Base-by-base conservation (phyloP, 2,113 vertebrate species). In the Oncorhynchus masou region DNA sequence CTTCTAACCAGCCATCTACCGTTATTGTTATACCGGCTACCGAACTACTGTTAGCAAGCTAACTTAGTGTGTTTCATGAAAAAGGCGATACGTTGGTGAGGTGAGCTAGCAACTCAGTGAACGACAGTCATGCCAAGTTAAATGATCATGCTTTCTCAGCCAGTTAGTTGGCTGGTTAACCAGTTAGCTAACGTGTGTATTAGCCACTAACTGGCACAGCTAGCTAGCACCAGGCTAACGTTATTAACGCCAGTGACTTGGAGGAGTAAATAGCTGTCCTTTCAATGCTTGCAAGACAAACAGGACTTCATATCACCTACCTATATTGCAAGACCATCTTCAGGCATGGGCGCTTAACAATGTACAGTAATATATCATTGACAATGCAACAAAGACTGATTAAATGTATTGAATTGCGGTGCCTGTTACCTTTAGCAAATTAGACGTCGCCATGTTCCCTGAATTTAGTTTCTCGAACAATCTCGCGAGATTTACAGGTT, bases 381-480 rank as follows among this genome's bases (percentile, higher is more conserved):
- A 67, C 24, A 31, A 27, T 5, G 68, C n/a, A 87, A 88, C 83
- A 87, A 27, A 57, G 71, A 13, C 25, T 29, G 3, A 22, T 13
- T 13, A 7, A 25, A 29, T 68, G 70, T 12, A 85, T 80, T 84
- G 84, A 87, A 90, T 87, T 86, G 84, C 74, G 89, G 83, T 78
- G 68, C 83, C 68, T 88, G 95, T 91, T 97, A 98, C 97, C 97
- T 98, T 99, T 92, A 99, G 92, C 92, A 99, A 94, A 97, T 98
- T 95, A 94, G 97, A 96, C 94, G 95, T 94, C 97, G 97, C 97
- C 96, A 98, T 99, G 94, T 97, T 97, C 91, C 95, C 93, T 93
- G 91, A 95, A 95, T 94, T 95, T 94, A 89, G 92, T 87, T 86
- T 94, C 92, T 89, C 94, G 90, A 77, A 22, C 76, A 86, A 60